Base-by-base conservation (phyloP, 2,888 invertebrate genomes). In the Phorcus lineatus region DNA sequence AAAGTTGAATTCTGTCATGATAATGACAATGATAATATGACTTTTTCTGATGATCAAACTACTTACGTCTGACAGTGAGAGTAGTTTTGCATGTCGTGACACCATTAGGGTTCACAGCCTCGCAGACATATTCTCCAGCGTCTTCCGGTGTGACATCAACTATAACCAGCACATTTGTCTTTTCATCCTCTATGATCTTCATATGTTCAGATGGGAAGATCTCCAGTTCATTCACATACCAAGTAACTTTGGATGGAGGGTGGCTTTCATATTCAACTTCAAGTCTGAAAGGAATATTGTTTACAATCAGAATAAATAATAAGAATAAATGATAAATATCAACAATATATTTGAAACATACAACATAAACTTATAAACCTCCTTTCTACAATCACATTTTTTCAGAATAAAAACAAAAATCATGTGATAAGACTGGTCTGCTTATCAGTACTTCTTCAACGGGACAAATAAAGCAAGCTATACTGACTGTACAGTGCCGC, bases 41-140 rank as follows among this genome's bases (percentile, higher is more conserved):
- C 17, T 62, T 9, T 17, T 24, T 62, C 16, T 24, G 0, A 7
- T 11, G 13, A 47, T 47, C 13, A 47, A 11, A 24, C 6, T 40
- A 89, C 91, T 89, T 86, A 92, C 93, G 88, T 83, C 87, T 92
- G 57, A 93, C 90, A 84, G 89, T 86, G 9, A 93, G 88, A 40
- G 90, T 89, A 0, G 92, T 91, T 80, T 86, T 90, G 81, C 92
- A 92, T 31, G 87, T 87, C 28, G 88, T 88, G 47, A 89, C 88
- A 78, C 99, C 99, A 96, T 97, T 97, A 91, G 96, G 97, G 92
- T 99, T 99, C 4, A 96, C 97, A 17, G 92, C 92, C 67, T 88
- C 88, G 85, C 92, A 92, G 19, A 90, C 84, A 81, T 93, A 93
- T 76, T 97, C 94, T 36, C 98, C 98, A 62, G 97, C 96, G 93